Percentiles rank a stretch among this genome's conserved stretches.
Evolutionary conservation across 2,797 vertebrate species (phyloP).

Genomic region (Sebastes matsubarae): DNA sequence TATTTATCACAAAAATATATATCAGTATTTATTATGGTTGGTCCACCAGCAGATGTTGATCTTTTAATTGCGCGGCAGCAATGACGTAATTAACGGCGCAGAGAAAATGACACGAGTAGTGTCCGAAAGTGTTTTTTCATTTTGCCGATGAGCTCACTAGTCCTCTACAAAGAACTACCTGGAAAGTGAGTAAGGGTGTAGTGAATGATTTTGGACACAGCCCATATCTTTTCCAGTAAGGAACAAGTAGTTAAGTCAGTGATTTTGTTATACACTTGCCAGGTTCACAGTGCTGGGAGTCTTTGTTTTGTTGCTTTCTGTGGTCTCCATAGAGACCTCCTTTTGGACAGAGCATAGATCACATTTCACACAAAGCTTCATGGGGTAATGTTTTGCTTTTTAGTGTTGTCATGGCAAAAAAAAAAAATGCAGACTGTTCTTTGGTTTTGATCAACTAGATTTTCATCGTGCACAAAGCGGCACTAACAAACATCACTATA

Average conservation of each 20-base stretch:
- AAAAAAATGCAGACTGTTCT: background rate
- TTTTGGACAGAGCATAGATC: background rate
- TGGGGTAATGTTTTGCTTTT: background rate
- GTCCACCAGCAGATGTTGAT: too few species aligned
- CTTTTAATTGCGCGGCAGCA: too few species aligned
- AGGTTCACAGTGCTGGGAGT: background rate
- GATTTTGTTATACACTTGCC: background rate
- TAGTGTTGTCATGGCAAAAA: background rate
- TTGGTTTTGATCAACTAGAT: background rate
- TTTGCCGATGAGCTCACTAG: too few species aligned
- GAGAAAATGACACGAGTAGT: too few species aligned
- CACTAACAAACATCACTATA: background rate
- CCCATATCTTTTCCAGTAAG: background rate
- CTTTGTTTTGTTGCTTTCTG: background rate
- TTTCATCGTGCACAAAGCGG: background rate
- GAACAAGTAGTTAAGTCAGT: background rate
- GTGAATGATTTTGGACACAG: too few species aligned
- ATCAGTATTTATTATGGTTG: too few species aligned
- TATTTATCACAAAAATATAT: too few species aligned
- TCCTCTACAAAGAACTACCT: too few species aligned
- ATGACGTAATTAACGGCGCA: too few species aligned
- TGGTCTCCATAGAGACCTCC: background rate
- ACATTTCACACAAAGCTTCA: slow-evolving; percentile 7
- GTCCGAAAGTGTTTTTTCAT: too few species aligned
- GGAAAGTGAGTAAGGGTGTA: too few species aligned